Evolutionary conservation across 1,140 invertebrate genomes (phyloP).

Genomic region (Lerema accius): DNA sequence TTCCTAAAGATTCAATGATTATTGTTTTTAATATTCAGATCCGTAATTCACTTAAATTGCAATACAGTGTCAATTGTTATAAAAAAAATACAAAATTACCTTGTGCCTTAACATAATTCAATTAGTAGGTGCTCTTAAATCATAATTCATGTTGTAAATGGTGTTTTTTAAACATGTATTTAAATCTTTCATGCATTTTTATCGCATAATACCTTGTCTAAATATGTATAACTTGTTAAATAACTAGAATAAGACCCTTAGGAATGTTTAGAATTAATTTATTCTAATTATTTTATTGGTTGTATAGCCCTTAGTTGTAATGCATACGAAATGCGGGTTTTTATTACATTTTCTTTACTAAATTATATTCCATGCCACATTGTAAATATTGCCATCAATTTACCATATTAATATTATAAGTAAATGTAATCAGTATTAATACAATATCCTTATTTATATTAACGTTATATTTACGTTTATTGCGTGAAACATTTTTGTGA

Average conservation of each 20-base stretch:
- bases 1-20: no score
- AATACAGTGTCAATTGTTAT: slow-evolving; percentile 3
- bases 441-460: slow-evolving; percentile 71
- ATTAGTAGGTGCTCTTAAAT: slow-evolving; percentile 51
- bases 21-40: no score
- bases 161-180: slow-evolving; percentile 12
- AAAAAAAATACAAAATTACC: neutral
- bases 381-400: slow-evolving; percentile 76
- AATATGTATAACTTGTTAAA: slow-evolving; percentile 18
- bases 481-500: slow-evolving; percentile 31
- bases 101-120: slow-evolving; percentile 58
- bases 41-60: slow-evolving; percentile 1
- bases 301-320: slow-evolving; percentile 65
- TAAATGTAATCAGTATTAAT: slow-evolving; percentile 80
- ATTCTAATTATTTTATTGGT: slow-evolving; percentile 52
- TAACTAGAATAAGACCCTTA: slow-evolving; percentile 32
- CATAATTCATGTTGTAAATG: slow-evolving; percentile 9
- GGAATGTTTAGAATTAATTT: slow-evolving; percentile 52
- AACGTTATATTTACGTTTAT: slow-evolving; percentile 28
- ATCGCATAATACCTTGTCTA: slow-evolving; percentile 46
- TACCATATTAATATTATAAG: slow-evolving; percentile 67
- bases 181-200: slow-evolving; percentile 15
- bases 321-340: slow-evolving; percentile 63
- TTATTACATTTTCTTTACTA: slow-evolving; percentile 57
- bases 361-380: slow-evolving; percentile 68